phyloP scores from a whole-genome alignment of 2,113 vertebrate genomes.

The Calonectris borealis region DNA sequence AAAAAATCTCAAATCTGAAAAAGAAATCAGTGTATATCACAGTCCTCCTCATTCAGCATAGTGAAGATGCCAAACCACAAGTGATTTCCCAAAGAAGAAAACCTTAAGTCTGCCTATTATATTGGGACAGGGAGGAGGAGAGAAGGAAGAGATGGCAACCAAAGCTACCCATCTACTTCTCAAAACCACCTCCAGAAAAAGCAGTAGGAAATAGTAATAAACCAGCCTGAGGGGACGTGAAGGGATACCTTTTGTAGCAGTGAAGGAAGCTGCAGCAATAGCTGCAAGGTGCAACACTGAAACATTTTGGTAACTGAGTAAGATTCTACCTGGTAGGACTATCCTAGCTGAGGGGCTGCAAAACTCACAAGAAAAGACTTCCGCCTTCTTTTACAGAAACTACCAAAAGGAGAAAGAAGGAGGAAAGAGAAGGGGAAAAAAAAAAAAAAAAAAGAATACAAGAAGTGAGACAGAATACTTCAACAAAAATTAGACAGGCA shows the following conservation, averaged over 20 bases:
- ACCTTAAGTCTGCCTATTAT: neutral
- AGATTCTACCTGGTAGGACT: neutral
- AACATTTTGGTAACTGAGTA: neutral
- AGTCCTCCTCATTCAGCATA: neutral
- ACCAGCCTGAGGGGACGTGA: neutral
- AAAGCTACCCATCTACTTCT: neutral
- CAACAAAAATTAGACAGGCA: neutral
- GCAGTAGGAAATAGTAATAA: neutral
- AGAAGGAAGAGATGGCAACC: neutral
- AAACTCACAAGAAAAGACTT: neutral
- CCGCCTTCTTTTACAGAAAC: neutral
- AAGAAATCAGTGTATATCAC: neutral
- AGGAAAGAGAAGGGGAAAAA: no score
- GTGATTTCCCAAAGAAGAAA: neutral
- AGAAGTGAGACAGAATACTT: neutral
- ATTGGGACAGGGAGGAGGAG: neutral
- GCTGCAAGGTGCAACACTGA: neutral
- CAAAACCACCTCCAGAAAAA: neutral
- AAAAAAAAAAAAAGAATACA: no score
- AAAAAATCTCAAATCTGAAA: neutral
- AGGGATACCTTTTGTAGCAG: neutral
- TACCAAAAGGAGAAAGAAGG: neutral
- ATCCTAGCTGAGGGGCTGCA: neutral
- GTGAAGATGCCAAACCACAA: neutral
- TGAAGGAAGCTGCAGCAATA: neutral